Evolutionary conservation across 2,888 invertebrate genomes (phyloP).

Genomic region (Rhagonycha lutea): DNA sequence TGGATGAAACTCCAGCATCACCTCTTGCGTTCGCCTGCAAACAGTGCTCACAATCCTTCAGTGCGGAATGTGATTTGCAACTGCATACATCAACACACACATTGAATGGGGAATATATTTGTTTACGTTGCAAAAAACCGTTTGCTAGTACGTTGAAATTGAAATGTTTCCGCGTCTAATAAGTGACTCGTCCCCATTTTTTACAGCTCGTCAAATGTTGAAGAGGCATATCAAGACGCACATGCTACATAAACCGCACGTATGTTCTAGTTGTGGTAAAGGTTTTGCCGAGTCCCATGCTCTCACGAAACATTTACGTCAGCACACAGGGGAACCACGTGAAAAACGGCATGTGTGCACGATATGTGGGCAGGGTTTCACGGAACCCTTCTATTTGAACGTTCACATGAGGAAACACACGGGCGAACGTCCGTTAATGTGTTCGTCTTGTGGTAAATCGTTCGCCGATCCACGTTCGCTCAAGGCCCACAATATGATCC

Average conservation of each 20-base stretch:
- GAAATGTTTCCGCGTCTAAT: no score
- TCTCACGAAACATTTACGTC: constrained; percentile 58
- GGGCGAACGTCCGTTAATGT: constrained; percentile 45
- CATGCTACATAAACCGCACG: constrained; percentile 58
- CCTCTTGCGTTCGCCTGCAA: constrained; percentile 48
- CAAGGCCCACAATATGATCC: constrained; percentile 43
- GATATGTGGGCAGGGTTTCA: constrained; percentile 53
- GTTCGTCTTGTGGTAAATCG: constrained; percentile 42
- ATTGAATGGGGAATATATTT: constrained; percentile 51
- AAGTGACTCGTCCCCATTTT: constrained; percentile 14
- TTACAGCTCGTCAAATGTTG: constrained; percentile 46
- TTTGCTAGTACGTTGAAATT: constrained; percentile 57
- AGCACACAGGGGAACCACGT: constrained; percentile 58
- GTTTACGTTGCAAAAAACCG: constrained; percentile 58
- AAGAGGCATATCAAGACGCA: constrained; percentile 61
- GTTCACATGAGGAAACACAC: constrained; percentile 47
- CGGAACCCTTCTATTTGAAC: constrained; percentile 45
- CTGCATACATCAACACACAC: constrained; percentile 58
- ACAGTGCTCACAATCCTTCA: constrained; percentile 57
- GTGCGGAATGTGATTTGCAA: constrained; percentile 56
- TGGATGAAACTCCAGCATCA: constrained; percentile 43
- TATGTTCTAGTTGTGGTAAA: constrained; percentile 59
- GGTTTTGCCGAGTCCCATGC: constrained; percentile 61
- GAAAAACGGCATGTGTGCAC: constrained; percentile 59
- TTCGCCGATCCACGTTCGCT: constrained; percentile 47